phyloP scores from a whole-genome alignment of 2,113 vertebrate species.

The Thalassoma bifasciatum region DNA sequence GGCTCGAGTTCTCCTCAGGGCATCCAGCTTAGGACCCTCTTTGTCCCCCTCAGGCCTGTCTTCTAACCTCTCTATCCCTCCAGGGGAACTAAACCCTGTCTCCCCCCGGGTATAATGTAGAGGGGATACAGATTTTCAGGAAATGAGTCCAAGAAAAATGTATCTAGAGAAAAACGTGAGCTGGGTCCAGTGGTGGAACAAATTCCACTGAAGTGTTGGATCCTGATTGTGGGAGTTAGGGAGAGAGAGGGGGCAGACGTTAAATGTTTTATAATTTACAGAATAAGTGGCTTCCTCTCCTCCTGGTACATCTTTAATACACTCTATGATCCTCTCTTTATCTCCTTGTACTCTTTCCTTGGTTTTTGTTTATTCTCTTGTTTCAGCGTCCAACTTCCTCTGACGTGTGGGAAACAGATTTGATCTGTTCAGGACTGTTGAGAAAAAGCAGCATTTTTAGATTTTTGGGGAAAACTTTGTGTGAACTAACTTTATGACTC shows the following conservation, averaged over 20 bases:
- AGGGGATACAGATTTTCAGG: conserved; percentile 62
- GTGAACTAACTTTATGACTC: no score
- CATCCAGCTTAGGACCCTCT: conserved; percentile 38
- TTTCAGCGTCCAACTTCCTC: conserved; percentile 7
- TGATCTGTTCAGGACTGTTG: background rate
- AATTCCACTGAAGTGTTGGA: conserved; percentile 39
- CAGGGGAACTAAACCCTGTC: conserved; percentile 27
- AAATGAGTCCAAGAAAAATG: conserved; percentile 65
- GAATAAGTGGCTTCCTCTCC: no score
- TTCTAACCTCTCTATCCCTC: conserved; percentile 13
- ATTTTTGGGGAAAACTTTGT: no score
- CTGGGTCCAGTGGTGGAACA: conserved; percentile 42
- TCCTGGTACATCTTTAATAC: no score
- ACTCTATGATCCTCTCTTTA: background rate
- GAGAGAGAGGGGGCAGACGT: conserved; percentile 31
- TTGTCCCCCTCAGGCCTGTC: conserved; percentile 40
- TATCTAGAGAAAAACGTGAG: conserved; percentile 74
- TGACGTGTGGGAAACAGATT: background rate
- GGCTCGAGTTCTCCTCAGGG: conserved; percentile 52
- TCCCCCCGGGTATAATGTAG: conserved; percentile 46
- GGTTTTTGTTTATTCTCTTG: background rate
- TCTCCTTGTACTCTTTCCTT: conserved; percentile 19
- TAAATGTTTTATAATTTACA: background rate
- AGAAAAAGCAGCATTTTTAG: background rate
- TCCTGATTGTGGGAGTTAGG: conserved; percentile 39